Conservation (phyloP, 2,888 invertebrate genomes). For the Philhelius pedissequus region DNA sequence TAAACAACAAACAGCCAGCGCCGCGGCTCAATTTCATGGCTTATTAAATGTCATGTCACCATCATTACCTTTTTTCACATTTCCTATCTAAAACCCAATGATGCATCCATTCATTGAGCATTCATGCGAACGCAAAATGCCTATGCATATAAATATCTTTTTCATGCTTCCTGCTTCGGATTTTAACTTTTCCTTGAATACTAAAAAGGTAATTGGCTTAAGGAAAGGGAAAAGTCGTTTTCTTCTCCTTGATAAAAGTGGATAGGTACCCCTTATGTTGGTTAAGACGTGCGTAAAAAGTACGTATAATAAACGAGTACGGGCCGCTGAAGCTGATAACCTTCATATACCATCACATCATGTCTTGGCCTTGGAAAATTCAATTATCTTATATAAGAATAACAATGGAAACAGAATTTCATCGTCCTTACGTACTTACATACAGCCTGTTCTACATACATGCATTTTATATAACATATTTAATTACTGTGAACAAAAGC, state of each 20-base stretch:
- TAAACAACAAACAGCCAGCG: slow-evolving; percentile 22
- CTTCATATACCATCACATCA: not conserved
- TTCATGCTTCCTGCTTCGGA: slow-evolving; percentile 12
- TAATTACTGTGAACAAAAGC: slow-evolving; percentile 16
- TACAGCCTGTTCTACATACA: not conserved
- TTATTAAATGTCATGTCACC: slow-evolving; percentile 64
- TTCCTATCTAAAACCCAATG: slow-evolving; percentile 58
- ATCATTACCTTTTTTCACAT: slow-evolving; percentile 56
- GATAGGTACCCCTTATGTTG: slow-evolving; percentile 25
- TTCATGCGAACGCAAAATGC: slow-evolving; percentile 47
- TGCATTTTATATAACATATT: slow-evolving; percentile 16
- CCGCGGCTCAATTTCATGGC: slow-evolving; percentile 61
- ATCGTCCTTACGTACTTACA: not conserved
- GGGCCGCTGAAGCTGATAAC: not conserved
- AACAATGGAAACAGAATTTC: slow-evolving; percentile 23
- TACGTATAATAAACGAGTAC: slow-evolving; percentile 35
- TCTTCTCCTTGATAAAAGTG: not conserved
- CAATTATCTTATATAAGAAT: slow-evolving; percentile 52
- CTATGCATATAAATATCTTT: slow-evolving; percentile 35
- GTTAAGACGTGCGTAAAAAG: slow-evolving; percentile 51
- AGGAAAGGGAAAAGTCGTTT: slow-evolving; percentile 28
- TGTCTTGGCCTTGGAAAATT: slow-evolving; percentile 47
- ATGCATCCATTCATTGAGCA: slow-evolving; percentile 50
- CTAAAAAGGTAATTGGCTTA: slow-evolving; percentile 58
- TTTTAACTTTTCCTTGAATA: slow-evolving; percentile 56